A percentile compares a stretch with the other conserved stretches of the same genome.
Conservation (phyloP, 2,113 vertebrate genomes). For the Indri indri region DNA sequence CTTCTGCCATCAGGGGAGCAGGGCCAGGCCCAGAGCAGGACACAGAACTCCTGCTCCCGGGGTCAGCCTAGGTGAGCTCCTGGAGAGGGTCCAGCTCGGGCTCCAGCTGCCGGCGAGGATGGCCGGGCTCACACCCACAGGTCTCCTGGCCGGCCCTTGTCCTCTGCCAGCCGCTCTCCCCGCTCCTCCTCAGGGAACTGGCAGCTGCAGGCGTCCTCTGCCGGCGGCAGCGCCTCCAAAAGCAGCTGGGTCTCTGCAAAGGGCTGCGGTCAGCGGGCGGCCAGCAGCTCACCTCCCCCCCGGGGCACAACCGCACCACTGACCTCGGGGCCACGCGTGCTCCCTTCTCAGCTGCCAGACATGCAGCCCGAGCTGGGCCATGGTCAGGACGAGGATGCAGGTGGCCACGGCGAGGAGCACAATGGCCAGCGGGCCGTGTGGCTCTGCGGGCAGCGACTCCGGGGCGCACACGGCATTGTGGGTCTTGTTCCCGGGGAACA, state of each 20-base stretch:
- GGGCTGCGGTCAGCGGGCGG: not conserved
- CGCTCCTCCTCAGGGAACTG: conserved; percentile 86
- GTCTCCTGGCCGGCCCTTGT: conserved; percentile 25
- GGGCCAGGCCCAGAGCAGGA: not conserved
- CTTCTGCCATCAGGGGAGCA: not conserved
- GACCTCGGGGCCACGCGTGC: conserved; percentile 36
- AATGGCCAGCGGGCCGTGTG: not conserved
- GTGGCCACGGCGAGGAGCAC: conserved; percentile 6
- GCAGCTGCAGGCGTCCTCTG: conserved; percentile 79
- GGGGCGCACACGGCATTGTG: conserved; percentile 70
- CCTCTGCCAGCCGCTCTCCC: conserved; percentile 67
- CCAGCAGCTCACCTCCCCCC: not conserved
- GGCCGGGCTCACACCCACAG: conserved; percentile 9
- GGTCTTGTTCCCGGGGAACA: conserved; percentile 77
- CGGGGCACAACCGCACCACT: conserved; percentile 49
- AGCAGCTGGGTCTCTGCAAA: conserved; percentile 58
- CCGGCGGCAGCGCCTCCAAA: not conserved
- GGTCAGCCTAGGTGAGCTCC: not conserved
- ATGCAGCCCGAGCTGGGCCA: conserved; percentile 72
- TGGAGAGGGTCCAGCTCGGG: not conserved
- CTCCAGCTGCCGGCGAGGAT: no score
- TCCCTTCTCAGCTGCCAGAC: conserved; percentile 75
- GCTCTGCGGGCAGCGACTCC: not conserved
- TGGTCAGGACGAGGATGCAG: conserved; percentile 72
- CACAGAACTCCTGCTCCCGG: not conserved